phyloP scores from a whole-genome alignment of 2,888 invertebrate genomes.

The Meloe dianella region DNA sequence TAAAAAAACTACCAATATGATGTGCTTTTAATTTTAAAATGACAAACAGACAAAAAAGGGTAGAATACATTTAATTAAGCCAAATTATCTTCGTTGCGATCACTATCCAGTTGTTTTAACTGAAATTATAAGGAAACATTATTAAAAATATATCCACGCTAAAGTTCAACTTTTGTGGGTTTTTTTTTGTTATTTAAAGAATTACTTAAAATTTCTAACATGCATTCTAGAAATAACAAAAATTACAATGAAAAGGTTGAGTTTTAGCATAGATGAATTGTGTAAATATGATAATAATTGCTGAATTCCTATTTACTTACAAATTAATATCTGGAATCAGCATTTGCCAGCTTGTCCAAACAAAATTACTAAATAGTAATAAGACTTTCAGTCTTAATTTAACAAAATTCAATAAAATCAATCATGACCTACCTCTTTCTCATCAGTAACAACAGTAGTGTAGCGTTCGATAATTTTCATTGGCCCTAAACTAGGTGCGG shows the following conservation, averaged over 20 bases:
- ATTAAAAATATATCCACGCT: background rate
- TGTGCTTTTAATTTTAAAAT: background rate
- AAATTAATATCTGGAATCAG: background rate
- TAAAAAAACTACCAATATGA: background rate
- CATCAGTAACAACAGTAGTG: conserved; percentile 65
- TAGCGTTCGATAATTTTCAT: conserved; percentile 62
- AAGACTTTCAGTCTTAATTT: conserved; percentile 4
- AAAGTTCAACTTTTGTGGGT: background rate
- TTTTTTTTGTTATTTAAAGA: background rate
- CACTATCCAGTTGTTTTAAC: conserved; percentile 42
- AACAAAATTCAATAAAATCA: background rate
- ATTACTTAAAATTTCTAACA: no score
- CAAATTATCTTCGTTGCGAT: conserved; percentile 37
- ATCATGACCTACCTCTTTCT: conserved; percentile 68
- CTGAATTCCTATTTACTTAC: conserved; percentile 5
- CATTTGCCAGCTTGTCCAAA: conserved; percentile 4
- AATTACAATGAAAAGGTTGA: background rate
- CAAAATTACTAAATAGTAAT: conserved; percentile 19
- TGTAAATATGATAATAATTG: background rate
- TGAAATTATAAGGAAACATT: conserved; percentile 31
- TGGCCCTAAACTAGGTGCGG: conserved; percentile 57
- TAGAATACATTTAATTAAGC: conserved; percentile 26
- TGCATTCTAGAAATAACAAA: background rate
- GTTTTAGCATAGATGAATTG: background rate
- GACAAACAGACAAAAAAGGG: background rate